phyloP scores from a whole-genome alignment of 2,888 invertebrate genomes.

The Harpagoxenus sublaevis region DNA sequence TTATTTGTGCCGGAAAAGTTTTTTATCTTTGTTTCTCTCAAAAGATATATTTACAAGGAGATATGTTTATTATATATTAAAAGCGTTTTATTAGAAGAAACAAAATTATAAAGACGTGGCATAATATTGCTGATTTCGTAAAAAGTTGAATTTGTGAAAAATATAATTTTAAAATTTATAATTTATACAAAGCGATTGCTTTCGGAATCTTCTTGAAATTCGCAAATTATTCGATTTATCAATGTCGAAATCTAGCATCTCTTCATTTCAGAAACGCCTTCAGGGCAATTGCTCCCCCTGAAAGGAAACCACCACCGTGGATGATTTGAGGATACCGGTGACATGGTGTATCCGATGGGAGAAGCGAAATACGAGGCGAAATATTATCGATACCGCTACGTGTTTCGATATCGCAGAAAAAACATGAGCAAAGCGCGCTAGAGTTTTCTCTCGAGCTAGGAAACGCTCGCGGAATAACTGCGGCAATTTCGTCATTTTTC shows the following conservation, averaged over 20 bases:
- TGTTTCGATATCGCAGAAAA: conserved; percentile 1
- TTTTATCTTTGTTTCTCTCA: neutral
- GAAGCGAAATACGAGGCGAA: conserved; percentile 9
- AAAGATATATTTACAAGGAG: neutral
- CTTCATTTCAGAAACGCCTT: conserved; percentile 29
- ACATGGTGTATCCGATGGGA: neutral
- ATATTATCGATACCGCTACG: conserved; percentile 20
- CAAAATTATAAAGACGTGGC: neutral
- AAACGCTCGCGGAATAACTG: conserved; percentile 20
- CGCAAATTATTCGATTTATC: neutral
- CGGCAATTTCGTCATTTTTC: conserved; percentile 45
- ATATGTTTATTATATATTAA: conserved; percentile 14
- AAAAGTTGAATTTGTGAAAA: neutral
- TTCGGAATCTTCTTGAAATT: neutral
- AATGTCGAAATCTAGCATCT: neutral
- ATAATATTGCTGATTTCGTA: neutral
- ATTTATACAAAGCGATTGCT: neutral
- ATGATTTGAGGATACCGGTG: conserved; percentile 16
- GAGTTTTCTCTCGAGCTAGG: neutral
- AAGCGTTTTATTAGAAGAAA: neutral
- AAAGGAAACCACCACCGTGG: conserved; percentile 27
- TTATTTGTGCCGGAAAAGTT: conserved; percentile 11
- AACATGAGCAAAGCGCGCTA: neutral
- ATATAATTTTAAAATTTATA: neutral
- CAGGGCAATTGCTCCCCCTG: conserved; percentile 14